Evolutionary conservation across 1,140 invertebrate species (phyloP).

Genomic region (Scylla paramamosain): DNA sequence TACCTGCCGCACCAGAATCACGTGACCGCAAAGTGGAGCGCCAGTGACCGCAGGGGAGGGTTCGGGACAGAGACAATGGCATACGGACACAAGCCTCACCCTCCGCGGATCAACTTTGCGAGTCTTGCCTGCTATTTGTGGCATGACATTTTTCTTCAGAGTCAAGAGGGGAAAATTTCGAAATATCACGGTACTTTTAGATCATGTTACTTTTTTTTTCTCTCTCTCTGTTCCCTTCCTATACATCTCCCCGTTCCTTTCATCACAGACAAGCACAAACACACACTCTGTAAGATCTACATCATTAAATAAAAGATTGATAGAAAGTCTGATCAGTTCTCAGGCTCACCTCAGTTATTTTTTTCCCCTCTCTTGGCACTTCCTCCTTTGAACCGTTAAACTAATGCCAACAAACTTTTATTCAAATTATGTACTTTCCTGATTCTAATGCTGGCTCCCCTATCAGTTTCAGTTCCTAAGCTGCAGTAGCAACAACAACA

Average conservation of each 20-base stretch:
- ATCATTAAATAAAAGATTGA: no score
- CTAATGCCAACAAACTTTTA: no score
- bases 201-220: not conserved
- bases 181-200: not conserved
- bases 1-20: slow-evolving; percentile 5
- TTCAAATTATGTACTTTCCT: no score
- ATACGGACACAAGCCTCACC: not conserved
- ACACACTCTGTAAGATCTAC: no score
- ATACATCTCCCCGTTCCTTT: not conserved
- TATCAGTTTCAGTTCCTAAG: not conserved
- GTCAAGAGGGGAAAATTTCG: not conserved
- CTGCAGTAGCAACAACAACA: no score
- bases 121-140: not conserved
- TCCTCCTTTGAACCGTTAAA: no score
- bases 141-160: slow-evolving; percentile 4
- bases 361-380: no score
- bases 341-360: no score
- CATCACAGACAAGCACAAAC: not conserved
- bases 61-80: not conserved
- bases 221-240: not conserved
- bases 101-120: not conserved
- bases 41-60: not conserved
- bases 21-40: not conserved
- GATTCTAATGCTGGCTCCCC: not conserved
- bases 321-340: no score